phyloP scores from a whole-genome alignment of 2,113 vertebrate species.

The Albula goreensis region DNA sequence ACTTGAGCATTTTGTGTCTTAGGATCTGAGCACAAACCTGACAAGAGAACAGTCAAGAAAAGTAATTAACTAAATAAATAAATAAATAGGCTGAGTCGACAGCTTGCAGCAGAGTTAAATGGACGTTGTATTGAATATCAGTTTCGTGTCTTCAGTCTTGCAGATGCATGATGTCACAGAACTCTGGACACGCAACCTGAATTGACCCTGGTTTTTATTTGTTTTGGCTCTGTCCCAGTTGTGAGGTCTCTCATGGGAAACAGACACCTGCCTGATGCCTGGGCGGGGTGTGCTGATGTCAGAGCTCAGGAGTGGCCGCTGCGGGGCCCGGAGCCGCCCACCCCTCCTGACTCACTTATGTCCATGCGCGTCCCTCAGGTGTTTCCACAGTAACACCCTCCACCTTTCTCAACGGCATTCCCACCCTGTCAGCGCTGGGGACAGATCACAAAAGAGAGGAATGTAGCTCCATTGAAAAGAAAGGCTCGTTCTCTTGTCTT shows the following conservation, averaged over 20 bases:
- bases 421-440: not conserved
- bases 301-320: not conserved
- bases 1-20: too few relatives aligned
- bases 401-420: not conserved
- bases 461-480: not conserved
- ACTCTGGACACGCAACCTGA: not conserved
- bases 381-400: conserved; percentile 15
- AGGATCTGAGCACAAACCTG: too few relatives aligned
- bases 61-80: too few relatives aligned
- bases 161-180: not conserved
- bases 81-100: too few relatives aligned
- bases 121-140: too few relatives aligned
- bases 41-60: too few relatives aligned
- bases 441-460: not conserved
- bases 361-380: not conserved
- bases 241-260: not conserved
- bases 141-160: too few relatives aligned
- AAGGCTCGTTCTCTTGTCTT: not conserved
- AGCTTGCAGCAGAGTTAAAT: too few relatives aligned
- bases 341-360: not conserved
- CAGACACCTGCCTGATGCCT: not conserved
- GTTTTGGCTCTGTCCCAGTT: not conserved
- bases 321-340: not conserved
- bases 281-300: not conserved
- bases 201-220: not conserved